Base-by-base conservation (phyloP, 1,140 invertebrate species). In the Pollicipes pollicipes region DNA sequence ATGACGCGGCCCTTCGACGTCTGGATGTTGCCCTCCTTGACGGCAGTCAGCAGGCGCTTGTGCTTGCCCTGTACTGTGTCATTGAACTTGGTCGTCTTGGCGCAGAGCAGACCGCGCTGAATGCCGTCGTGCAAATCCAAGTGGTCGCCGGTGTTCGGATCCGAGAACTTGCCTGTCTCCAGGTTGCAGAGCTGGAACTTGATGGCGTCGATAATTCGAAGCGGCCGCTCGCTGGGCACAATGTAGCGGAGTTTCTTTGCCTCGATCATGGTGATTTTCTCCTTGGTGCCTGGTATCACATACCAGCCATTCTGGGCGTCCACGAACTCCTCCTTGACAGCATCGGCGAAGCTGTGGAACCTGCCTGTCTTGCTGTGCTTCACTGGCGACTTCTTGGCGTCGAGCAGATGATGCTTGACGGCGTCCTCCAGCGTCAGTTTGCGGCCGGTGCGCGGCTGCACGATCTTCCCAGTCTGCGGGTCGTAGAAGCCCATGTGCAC, bases 401-500 rank as follows among this genome's bases (percentile, higher is more conserved):
- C 88, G 68, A 97, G 86, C n/a, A 95, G 77, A 78, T 91, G 88
- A 75, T 88, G 84, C 64, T 85, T 83, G 73, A 90, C 85, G 21
- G 91, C 88, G 74, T 90, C 88, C 73, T 87, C 86, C 2, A 98
- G 78, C n/a, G 87, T 88, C 3, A 92, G 81, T 77, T 84, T 85
- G 74, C 87, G 85, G 37, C 89, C 88, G 27, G 85, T 89, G 0
- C 87, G 84, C 1, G 94, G 93, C 79, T 96, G 90, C 17, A 90
- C 81, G 76, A 97, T 90, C 73, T 85, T 83, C 26, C 87, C 84
- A 68, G 87, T 86, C 30, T 84, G 80, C 3, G 83, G 77, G 74
- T 92, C 85, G 77, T 91, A 93, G 74, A 95, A 84, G 72, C 89
- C 88, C 85, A 92, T 89, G 67, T 86, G 81, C 45, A 97, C 79